phyloP scores from a whole-genome alignment of 2,888 invertebrate species.

The Leistus spinibarbis region DNA sequence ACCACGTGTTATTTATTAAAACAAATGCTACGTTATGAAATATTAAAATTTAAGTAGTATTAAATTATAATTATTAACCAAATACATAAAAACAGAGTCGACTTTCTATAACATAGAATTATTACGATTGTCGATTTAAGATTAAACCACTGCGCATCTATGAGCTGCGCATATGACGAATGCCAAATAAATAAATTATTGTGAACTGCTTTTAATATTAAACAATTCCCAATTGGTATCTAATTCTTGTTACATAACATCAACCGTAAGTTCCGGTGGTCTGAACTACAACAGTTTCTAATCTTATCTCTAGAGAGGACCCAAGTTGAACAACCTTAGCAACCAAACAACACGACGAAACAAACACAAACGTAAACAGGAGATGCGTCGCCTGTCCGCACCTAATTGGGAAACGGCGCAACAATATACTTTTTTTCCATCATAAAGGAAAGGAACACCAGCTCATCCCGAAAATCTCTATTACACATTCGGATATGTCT shows the following conservation, averaged over 20 bases:
- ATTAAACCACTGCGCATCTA: too few relatives aligned
- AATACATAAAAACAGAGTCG: too few relatives aligned
- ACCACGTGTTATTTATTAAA: too few relatives aligned
- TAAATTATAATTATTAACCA: too few relatives aligned
- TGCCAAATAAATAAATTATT: too few relatives aligned
- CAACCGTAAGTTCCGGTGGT: slow-evolving; percentile 4
- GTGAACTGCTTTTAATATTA: background rate
- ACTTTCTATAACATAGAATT: too few relatives aligned
- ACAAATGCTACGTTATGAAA: too few relatives aligned
- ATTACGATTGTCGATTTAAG: too few relatives aligned
- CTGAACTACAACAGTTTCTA: background rate
- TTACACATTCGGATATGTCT: background rate
- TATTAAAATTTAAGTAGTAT: too few relatives aligned
- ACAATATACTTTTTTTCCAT: background rate
- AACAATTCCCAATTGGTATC: background rate
- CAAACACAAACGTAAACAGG: background rate
- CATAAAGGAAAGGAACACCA: slow-evolving; percentile 6
- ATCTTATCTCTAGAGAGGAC: slow-evolving; percentile 19
- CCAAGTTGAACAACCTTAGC: slow-evolving; percentile 29
- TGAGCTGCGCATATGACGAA: too few relatives aligned
- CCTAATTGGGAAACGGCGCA: slow-evolving; percentile 22
- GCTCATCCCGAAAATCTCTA: background rate
- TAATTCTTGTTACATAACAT: background rate
- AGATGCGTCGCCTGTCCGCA: slow-evolving; percentile 5
- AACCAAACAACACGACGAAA: slow-evolving; percentile 2